A percentile compares a stretch with the other conserved stretches of the same genome.
These are phyloP conservation scores for Homarus gammarus DNA, from an alignment of 2,888 invertebrate species.

Conservation along the genomic window DNA sequence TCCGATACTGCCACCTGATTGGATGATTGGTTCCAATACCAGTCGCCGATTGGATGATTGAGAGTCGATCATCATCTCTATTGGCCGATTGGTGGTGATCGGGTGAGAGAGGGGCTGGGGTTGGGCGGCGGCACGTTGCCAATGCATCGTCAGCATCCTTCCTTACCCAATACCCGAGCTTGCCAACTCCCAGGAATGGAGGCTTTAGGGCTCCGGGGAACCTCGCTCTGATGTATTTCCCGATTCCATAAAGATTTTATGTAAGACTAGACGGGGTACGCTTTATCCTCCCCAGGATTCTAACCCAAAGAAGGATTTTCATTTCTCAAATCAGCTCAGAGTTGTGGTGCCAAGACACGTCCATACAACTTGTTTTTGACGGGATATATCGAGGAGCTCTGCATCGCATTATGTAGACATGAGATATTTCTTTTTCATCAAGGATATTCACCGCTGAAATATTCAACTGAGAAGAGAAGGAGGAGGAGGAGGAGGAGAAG, in stretches of 20 bases:
- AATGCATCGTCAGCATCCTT: conserved; percentile 51
- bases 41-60: conserved; percentile 69
- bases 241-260: conserved; percentile 74
- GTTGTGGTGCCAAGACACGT: conserved; percentile 13
- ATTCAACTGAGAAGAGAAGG: neutral
- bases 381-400: neutral
- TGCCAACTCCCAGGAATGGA: conserved; percentile 49
- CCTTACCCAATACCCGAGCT: conserved; percentile 70
- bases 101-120: conserved; percentile 58
- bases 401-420: neutral
- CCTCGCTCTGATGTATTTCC: conserved; percentile 69
- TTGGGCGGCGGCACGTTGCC: conserved; percentile 48
- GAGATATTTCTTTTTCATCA: conserved; percentile 9
- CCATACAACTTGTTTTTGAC: conserved; percentile 49
- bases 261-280: conserved; percentile 70
- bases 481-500: conserved; percentile 14
- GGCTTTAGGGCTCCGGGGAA: conserved; percentile 61
- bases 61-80: conserved; percentile 72
- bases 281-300: conserved; percentile 56
- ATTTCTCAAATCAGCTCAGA: conserved; percentile 64
- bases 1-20: conserved; percentile 71
- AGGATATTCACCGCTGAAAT: neutral
- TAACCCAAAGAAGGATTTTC: conserved; percentile 68
- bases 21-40: conserved; percentile 74
- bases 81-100: conserved; percentile 67